A percentile compares a stretch with the other conserved stretches of the same genome.
Evolutionary conservation across 2,888 invertebrate genomes (phyloP).

Genomic region (Brenthis hecate): DNA sequence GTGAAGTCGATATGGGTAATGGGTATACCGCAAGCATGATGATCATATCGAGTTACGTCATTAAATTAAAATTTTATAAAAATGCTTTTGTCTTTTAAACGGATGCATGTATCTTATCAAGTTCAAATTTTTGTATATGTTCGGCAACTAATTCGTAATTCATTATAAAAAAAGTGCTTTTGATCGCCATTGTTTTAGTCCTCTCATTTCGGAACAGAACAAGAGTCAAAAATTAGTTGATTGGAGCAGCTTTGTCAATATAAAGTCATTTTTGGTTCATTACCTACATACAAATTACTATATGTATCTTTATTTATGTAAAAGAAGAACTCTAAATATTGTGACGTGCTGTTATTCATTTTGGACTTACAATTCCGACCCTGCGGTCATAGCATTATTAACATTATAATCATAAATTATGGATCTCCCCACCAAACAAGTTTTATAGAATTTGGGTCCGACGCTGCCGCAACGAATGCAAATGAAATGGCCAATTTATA

Average conservation of each 20-base stretch:
- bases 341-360: slow-evolving; percentile 29
- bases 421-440: slow-evolving; percentile 64
- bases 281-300: too few relatives aligned
- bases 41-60: slow-evolving; percentile 46
- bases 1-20: slow-evolving; percentile 32
- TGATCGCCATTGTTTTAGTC: too few relatives aligned
- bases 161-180: too few relatives aligned
- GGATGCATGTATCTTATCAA: not conserved
- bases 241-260: too few relatives aligned
- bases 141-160: not conserved
- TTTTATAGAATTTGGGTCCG: slow-evolving; percentile 47
- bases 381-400: slow-evolving; percentile 49
- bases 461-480: slow-evolving; percentile 51
- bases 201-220: too few relatives aligned
- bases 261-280: too few relatives aligned
- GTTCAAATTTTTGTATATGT: not conserved
- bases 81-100: slow-evolving; percentile 19
- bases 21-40: slow-evolving; percentile 35
- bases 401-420: slow-evolving; percentile 62
- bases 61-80: slow-evolving; percentile 48
- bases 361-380: slow-evolving; percentile 31
- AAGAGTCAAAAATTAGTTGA: too few relatives aligned
- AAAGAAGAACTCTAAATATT: slow-evolving; percentile 20
- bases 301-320: not conserved
- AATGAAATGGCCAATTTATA: slow-evolving; percentile 66